phyloP scores from a whole-genome alignment of 2,888 invertebrate genomes.

The Cylindroiulus punctatus region DNA sequence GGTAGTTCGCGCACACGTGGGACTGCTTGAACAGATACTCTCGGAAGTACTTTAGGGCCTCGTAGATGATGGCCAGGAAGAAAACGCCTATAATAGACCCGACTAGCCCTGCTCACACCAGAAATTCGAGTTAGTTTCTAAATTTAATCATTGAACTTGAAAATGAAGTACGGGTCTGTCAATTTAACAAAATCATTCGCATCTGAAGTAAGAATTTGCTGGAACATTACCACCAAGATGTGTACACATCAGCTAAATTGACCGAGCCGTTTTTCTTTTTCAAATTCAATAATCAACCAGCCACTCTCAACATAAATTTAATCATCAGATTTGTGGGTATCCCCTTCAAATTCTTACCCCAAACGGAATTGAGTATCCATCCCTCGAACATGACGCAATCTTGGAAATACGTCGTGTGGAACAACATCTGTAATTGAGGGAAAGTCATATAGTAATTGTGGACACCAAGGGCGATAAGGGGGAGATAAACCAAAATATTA shows the following conservation, averaged over 20 bases:
- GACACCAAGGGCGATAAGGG: no score
- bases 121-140: background rate
- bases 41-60: slow-evolving; percentile 90
- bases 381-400: slow-evolving; percentile 24
- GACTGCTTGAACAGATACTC: slow-evolving; percentile 88
- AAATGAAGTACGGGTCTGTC: no score
- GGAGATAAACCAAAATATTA: background rate
- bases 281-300: background rate
- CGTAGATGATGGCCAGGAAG: slow-evolving; percentile 90
- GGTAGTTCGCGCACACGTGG: slow-evolving; percentile 84
- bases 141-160: background rate
- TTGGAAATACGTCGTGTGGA: background rate
- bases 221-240: no score
- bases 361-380: slow-evolving; percentile 8
- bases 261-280: no score
- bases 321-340: background rate
- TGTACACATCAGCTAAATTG: no score
- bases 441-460: background rate
- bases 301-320: background rate
- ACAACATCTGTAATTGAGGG: background rate
- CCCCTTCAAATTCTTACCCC: background rate
- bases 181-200: no score
- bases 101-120: slow-evolving; percentile 78
- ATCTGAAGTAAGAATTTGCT: no score
- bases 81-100: slow-evolving; percentile 93